phyloP scores from a whole-genome alignment of 2,113 vertebrate species.

The Cacatua alba region DNA sequence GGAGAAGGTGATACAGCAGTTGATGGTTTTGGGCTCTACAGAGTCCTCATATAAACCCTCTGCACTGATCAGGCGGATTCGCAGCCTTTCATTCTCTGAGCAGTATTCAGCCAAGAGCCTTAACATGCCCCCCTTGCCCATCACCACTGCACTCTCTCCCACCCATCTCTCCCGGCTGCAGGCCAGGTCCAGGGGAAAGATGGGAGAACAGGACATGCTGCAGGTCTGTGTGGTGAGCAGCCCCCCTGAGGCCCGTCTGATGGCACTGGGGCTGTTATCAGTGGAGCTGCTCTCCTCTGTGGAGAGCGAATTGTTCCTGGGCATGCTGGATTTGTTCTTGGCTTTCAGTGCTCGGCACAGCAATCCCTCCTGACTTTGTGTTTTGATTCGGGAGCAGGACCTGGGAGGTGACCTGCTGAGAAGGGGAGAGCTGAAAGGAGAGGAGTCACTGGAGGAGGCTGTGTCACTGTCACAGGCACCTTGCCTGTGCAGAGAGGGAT shows the following conservation, averaged over 20 bases:
- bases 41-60: slow-evolving; percentile 80
- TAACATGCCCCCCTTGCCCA: slow-evolving; percentile 80
- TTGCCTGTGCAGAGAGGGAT: slow-evolving; percentile 64
- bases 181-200: slow-evolving; percentile 74
- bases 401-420: slow-evolving; percentile 78
- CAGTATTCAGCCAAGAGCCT: slow-evolving; percentile 85
- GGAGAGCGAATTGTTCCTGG: slow-evolving; percentile 86
- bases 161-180: slow-evolving; percentile 75
- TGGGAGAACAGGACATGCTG: not conserved
- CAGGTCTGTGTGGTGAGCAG: slow-evolving; percentile 28
- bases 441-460: slow-evolving; percentile 84
- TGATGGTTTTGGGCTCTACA: slow-evolving; percentile 80
- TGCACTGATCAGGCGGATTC: slow-evolving; percentile 84
- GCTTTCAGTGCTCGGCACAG: slow-evolving; percentile 73
- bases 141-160: slow-evolving; percentile 78
- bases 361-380: slow-evolving; percentile 81
- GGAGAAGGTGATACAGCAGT: slow-evolving; percentile 85
- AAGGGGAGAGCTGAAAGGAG: slow-evolving; percentile 80
- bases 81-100: slow-evolving; percentile 78
- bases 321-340: slow-evolving; percentile 65
- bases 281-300: slow-evolving; percentile 90
- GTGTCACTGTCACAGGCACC: slow-evolving; percentile 83
- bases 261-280: slow-evolving; percentile 86
- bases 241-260: slow-evolving; percentile 80
- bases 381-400: slow-evolving; percentile 76